Evolutionary conservation across 2,113 vertebrate genomes (phyloP).

Genomic region (Corythornis madagascariensis): DNA sequence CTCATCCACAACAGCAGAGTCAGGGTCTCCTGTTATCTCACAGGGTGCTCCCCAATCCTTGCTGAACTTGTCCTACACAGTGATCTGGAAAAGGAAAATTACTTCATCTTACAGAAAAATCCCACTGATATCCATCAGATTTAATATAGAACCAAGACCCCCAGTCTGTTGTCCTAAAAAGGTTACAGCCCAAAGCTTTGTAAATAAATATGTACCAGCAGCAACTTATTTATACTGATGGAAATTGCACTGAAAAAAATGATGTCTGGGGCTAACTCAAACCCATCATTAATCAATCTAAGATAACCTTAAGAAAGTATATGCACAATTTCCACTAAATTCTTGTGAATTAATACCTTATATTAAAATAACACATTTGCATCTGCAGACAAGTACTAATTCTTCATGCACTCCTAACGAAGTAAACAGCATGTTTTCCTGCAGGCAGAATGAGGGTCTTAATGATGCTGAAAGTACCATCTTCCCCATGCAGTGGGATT

Average conservation of each 20-base stretch:
- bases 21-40: neutral
- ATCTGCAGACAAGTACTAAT: neutral
- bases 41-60: neutral
- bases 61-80: neutral
- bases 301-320: neutral
- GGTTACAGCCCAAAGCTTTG: neutral
- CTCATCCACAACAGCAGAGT: neutral
- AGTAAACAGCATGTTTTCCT: neutral
- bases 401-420: neutral
- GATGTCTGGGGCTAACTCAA: neutral
- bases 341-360: neutral
- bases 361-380: neutral
- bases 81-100: neutral
- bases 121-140: neutral
- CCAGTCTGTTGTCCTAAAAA: neutral
- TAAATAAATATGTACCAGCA: fast-evolving
- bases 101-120: neutral
- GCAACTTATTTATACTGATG: neutral
- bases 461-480: neutral
- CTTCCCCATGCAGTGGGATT: neutral
- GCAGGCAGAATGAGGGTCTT: neutral
- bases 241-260: neutral
- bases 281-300: neutral
- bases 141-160: neutral
- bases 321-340: neutral